Percentiles rank a stretch among this genome's conserved stretches.
These are phyloP conservation scores for Aplysina aerophoba DNA, from an alignment of 37 sponge, comb jelly and placozoan species.

Conservation along the genomic window DNA sequence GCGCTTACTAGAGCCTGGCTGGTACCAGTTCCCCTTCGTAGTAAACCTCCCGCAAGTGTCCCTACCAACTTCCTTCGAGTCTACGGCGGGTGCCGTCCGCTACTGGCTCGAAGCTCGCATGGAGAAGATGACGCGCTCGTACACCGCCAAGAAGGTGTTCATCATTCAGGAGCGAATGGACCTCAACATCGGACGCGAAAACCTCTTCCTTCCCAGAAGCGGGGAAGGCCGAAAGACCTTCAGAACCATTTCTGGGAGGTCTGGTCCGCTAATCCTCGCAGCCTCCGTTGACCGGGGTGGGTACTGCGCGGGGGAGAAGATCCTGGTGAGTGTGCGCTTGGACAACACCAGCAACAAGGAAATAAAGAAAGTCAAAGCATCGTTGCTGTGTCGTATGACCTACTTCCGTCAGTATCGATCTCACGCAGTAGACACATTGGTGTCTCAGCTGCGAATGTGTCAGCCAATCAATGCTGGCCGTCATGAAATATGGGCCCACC, in stretches of 20 bases:
- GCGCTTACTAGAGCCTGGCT: constrained; percentile 37
- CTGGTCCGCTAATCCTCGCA: constrained; percentile 57
- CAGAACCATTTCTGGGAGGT: constrained; percentile 71
- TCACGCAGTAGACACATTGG: neutral
- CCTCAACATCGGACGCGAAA: constrained; percentile 42
- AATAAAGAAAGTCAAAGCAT: constrained; percentile 38
- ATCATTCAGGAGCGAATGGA: constrained; percentile 49
- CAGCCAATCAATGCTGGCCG: neutral
- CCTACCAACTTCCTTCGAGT: constrained; percentile 34
- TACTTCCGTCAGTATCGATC: constrained; percentile 37
- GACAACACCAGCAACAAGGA: constrained; percentile 53
- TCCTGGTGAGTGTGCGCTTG: constrained; percentile 33
- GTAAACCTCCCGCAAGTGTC: constrained; percentile 26
- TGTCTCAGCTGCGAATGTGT: neutral
- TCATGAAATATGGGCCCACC: neutral
- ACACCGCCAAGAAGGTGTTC: neutral
- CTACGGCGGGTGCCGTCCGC: constrained; percentile 47
- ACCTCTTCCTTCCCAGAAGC: constrained; percentile 2
- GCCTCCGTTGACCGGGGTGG: constrained; percentile 49
- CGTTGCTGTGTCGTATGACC: neutral
- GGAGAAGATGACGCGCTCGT: constrained; percentile 27
- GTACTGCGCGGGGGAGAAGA: constrained; percentile 54
- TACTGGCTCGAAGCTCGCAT: constrained; percentile 59
- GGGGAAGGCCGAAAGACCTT: constrained; percentile 53
- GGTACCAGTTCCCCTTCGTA: constrained; percentile 46